Evolutionary conservation across 2,113 vertebrate species (phyloP).

Genomic region (Cyprinodon brontotheroides): DNA sequence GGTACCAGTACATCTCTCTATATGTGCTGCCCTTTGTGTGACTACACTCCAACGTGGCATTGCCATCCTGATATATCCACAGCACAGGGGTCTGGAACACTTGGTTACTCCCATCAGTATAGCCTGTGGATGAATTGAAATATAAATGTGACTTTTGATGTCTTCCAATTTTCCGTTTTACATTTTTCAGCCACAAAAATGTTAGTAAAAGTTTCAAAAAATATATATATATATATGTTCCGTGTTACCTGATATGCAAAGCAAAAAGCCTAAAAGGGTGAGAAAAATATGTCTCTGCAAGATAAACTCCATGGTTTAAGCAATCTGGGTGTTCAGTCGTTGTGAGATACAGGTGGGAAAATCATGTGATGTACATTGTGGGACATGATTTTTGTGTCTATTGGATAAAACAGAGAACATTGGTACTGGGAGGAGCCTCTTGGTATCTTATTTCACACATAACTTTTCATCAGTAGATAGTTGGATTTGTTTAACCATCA

Average conservation of each 20-base stretch:
- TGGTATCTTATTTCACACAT: not conserved
- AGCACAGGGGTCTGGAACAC: slow-evolving; percentile 3
- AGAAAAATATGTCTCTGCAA: not conserved
- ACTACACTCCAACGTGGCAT: slow-evolving; percentile 21
- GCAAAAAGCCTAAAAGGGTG: not conserved
- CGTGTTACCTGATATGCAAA: not conserved
- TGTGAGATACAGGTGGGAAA: not conserved
- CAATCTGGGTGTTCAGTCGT: not conserved
- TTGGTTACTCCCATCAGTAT: not conserved
- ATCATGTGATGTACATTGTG: not conserved
- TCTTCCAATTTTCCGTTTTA: not conserved
- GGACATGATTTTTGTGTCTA: not conserved
- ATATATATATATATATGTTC: not conserved
- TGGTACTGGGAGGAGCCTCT: not conserved
- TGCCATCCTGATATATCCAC: not conserved
- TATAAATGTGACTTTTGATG: not conserved
- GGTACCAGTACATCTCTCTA: slow-evolving; percentile 71
- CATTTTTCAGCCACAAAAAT: not conserved
- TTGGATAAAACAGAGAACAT: not conserved
- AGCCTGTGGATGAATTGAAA: slow-evolving; percentile 1
- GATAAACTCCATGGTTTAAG: not conserved
- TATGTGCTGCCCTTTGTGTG: slow-evolving; percentile 32
- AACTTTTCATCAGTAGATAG: not conserved
- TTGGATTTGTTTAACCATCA: not conserved
- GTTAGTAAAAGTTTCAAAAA: not conserved